Percentiles rank a stretch among this genome's conserved stretches.
These are phyloP conservation scores for Brenthis hecate DNA, from an alignment of 2,888 invertebrate genomes.

Conservation along the genomic window DNA sequence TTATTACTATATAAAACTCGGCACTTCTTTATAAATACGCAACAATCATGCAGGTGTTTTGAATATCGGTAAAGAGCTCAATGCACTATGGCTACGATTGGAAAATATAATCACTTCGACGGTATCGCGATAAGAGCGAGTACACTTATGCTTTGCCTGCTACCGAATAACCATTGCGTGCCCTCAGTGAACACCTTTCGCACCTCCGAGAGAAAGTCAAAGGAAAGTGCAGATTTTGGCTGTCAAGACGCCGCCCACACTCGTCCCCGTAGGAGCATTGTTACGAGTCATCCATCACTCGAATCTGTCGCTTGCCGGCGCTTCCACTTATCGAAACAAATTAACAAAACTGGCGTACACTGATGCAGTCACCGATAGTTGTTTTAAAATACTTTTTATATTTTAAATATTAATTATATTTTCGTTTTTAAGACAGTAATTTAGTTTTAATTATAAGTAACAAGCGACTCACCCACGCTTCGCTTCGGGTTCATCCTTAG, in stretches of 20 bases:
- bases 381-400: not conserved
- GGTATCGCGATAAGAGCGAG: conserved; percentile 72
- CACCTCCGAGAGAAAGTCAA: conserved; percentile 81
- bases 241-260: conserved; percentile 77
- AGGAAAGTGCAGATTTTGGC: conserved; percentile 82
- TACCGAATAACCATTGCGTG: conserved; percentile 78
- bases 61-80: conserved; percentile 68
- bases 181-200: conserved; percentile 78
- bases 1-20: conserved; percentile 49
- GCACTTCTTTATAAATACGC: conserved; percentile 67
- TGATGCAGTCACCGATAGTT: conserved; percentile 8
- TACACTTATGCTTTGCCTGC: conserved; percentile 77
- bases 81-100: conserved; percentile 54
- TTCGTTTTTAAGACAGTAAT: not conserved
- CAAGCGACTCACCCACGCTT: too few relatives aligned
- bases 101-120: conserved; percentile 48
- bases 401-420: not conserved
- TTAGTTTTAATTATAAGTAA: too few relatives aligned
- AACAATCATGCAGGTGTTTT: conserved; percentile 76
- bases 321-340: conserved; percentile 39
- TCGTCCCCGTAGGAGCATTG: conserved; percentile 75
- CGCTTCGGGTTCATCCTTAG: too few relatives aligned
- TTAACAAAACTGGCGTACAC: conserved; percentile 23
- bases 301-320: conserved; percentile 44
- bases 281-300: conserved; percentile 76